Percentiles rank a stretch among this genome's conserved stretches.
These are phyloP conservation scores for Atethmia centrago DNA, from an alignment of 2,888 invertebrate genomes.

Conservation along the genomic window DNA sequence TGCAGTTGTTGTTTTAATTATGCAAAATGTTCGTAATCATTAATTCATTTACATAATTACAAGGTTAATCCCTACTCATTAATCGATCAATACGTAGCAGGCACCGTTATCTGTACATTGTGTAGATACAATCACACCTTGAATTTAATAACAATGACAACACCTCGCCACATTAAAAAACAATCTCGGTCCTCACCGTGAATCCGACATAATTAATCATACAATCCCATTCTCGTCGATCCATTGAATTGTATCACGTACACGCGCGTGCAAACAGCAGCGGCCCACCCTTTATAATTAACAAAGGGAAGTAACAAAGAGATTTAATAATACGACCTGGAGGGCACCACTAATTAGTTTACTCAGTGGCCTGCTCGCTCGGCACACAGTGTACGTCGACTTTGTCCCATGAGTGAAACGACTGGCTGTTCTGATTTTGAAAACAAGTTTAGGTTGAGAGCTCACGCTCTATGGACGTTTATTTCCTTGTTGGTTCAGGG, in stretches of 20 bases:
- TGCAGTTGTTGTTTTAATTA: background rate
- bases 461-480: background rate
- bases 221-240: constrained; percentile 36
- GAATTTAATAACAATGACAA: constrained; percentile 5
- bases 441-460: background rate
- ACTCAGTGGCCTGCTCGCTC: constrained; percentile 34
- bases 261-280: constrained; percentile 48
- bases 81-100: constrained; percentile 1
- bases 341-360: constrained; percentile 56
- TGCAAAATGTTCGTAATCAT: constrained; percentile 10
- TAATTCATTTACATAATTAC: constrained; percentile 15
- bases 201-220: constrained; percentile 45
- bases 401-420: constrained; percentile 8
- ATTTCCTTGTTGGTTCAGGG: constrained; percentile 10
- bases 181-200: background rate
- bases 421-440: constrained; percentile 16
- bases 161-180: background rate
- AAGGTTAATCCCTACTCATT: background rate
- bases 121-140: background rate
- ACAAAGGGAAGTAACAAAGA: constrained; percentile 57
- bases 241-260: constrained; percentile 33
- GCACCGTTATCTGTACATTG: background rate
- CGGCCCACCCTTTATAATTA: constrained; percentile 38
- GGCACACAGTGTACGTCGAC: constrained; percentile 16
- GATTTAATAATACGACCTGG: constrained; percentile 50